Percentiles rank a stretch among this genome's conserved stretches.
phyloP scores from a whole-genome alignment of 2,113 vertebrate genomes.

The Hucho hucho region DNA sequence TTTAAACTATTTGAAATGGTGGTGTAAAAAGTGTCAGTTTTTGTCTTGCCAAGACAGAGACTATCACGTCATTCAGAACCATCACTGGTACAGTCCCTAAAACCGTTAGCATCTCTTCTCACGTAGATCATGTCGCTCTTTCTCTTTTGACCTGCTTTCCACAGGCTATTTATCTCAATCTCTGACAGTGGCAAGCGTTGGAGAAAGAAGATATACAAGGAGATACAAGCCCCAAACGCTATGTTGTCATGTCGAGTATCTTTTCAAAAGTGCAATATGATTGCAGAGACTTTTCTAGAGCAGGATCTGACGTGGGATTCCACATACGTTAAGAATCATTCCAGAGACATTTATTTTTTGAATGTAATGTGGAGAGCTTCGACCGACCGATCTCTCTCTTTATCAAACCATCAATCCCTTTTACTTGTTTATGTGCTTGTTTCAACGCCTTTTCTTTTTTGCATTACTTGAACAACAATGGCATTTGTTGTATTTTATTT shows the following conservation, averaged over 20 bases:
- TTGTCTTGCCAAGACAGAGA: neutral
- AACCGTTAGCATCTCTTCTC: neutral
- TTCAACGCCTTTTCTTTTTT: conserved; percentile 37
- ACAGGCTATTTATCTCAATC: neutral
- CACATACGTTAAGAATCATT: conserved; percentile 18
- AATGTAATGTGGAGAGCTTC: conserved; percentile 56
- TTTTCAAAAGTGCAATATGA: conserved; percentile 43
- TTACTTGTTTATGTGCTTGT: conserved; percentile 15
- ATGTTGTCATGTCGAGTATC: neutral
- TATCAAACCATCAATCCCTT: conserved; percentile 23
- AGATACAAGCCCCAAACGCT: neutral
- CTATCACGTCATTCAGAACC: neutral
- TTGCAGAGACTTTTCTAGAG: conserved; percentile 23
- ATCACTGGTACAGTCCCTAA: neutral
- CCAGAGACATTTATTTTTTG: conserved; percentile 53
- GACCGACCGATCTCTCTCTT: neutral
- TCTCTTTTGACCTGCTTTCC: conserved; percentile 15
- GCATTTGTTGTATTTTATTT: conserved; percentile 18
- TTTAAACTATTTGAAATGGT: neutral
- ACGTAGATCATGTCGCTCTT: neutral
- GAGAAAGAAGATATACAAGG: conserved; percentile 12
- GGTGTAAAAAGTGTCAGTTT: neutral
- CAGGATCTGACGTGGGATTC: conserved; percentile 5
- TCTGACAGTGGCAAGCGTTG: conserved; percentile 16
- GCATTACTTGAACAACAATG: conserved; percentile 58